Percentiles rank a stretch among this genome's conserved stretches.
These are phyloP conservation scores for Rhincodon typus DNA, from an alignment of 2,797 vertebrate genomes.

Conservation along the genomic window DNA sequence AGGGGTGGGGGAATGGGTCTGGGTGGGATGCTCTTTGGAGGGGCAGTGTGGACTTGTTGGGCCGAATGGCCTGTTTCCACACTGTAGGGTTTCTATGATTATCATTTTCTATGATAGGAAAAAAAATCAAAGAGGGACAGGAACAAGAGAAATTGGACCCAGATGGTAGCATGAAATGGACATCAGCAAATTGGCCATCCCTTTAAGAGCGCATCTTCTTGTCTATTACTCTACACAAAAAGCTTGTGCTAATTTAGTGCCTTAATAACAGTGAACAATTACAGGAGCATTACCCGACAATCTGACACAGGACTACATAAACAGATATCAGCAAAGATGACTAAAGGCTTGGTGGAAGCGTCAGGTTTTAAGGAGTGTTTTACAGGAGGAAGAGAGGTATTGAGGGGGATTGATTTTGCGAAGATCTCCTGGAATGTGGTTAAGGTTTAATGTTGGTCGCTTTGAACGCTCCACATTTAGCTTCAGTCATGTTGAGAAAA, in stretches of 20 bases:
- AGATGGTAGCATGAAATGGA: neutral
- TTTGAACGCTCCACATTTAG: neutral
- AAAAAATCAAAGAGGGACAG: neutral
- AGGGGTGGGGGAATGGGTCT: no score
- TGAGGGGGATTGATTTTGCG: neutral
- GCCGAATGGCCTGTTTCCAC: no score
- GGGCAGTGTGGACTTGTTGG: no score
- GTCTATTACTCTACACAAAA: neutral
- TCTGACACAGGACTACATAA: neutral
- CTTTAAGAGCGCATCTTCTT: neutral
- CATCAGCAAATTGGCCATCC: neutral
- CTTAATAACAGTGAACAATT: neutral
- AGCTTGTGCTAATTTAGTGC: neutral
- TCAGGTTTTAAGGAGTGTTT: no score
- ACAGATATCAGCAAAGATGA: neutral
- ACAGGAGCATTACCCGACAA: neutral
- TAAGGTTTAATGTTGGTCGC: neutral
- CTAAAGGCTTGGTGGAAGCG: neutral
- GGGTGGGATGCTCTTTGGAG: no score
- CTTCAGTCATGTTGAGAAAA: neutral
- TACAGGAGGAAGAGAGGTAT: neutral
- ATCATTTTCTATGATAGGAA: no score
- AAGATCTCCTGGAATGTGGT: neutral
- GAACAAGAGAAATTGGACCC: neutral
- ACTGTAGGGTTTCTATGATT: no score